Conservation (phyloP, 2,888 invertebrate species). For the Hydriomena furcata region DNA sequence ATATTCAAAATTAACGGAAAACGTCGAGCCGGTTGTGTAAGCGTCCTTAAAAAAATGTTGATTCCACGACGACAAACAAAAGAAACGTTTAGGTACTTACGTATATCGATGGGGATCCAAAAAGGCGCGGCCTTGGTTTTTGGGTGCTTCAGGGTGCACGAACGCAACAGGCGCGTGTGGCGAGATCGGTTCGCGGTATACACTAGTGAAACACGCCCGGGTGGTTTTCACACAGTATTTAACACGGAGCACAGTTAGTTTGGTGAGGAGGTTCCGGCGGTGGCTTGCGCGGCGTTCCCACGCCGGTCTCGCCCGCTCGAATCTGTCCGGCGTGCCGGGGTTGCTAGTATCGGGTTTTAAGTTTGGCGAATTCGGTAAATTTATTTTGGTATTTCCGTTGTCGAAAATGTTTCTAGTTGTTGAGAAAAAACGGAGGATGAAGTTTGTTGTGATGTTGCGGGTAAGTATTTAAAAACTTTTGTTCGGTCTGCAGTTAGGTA, state of each 20-base stretch:
- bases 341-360: slow-evolving; percentile 39
- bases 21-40: too few relatives aligned
- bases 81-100: slow-evolving; percentile 58
- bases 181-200: slow-evolving; percentile 28
- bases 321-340: slow-evolving; percentile 58
- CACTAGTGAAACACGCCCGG: slow-evolving; percentile 24
- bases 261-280: slow-evolving; percentile 44
- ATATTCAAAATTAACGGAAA: too few relatives aligned
- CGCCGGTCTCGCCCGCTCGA: slow-evolving; percentile 70
- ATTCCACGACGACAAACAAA: slow-evolving; percentile 45
- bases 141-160: slow-evolving; percentile 32
- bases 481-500: too few relatives aligned
- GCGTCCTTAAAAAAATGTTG: slow-evolving; percentile 11
- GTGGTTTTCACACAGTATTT: slow-evolving; percentile 52
- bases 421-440: too few relatives aligned
- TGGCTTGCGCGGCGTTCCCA: slow-evolving; percentile 68
- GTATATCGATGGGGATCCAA: slow-evolving; percentile 49
- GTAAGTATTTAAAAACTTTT: too few relatives aligned
- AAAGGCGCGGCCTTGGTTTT: slow-evolving; percentile 49
- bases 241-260: slow-evolving; percentile 35
- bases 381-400: not conserved
- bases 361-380: too few relatives aligned
- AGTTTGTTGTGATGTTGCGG: too few relatives aligned
- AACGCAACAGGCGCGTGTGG: slow-evolving; percentile 59
- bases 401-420: too few relatives aligned